Conservation (phyloP, 1,140 invertebrate species). For the Solen grandis region DNA sequence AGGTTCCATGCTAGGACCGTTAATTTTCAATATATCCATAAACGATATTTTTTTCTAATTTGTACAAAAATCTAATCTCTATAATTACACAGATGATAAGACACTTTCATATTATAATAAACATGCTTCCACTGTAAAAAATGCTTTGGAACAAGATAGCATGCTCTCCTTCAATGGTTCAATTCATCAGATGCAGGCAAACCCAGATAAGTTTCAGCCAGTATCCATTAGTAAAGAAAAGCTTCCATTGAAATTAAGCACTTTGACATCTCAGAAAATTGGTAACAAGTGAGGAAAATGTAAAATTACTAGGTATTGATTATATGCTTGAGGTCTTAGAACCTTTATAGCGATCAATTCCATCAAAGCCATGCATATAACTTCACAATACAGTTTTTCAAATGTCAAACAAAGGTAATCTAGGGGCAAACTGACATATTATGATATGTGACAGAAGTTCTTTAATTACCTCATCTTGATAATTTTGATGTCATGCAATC, state of each 20-base stretch:
- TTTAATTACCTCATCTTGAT: too few relatives aligned
- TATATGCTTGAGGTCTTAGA: too few relatives aligned
- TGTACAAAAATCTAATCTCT: background rate
- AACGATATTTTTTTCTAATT: slow-evolving; percentile 18
- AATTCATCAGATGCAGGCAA: background rate
- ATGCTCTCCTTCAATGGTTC: slow-evolving; percentile 1
- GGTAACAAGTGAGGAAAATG: too few relatives aligned
- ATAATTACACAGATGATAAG: slow-evolving; percentile 1
- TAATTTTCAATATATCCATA: slow-evolving; percentile 24
- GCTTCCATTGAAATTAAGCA: background rate
- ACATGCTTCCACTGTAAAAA: background rate
- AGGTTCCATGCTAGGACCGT: slow-evolving; percentile 18
- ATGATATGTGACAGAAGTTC: too few relatives aligned
- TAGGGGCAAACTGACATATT: too few relatives aligned
- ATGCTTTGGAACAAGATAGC: too few relatives aligned
- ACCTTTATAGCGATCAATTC: too few relatives aligned
- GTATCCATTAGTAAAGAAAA: background rate
- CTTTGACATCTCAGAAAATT: background rate
- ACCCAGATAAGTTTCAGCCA: background rate
- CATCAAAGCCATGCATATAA: too few relatives aligned
- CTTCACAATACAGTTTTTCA: too few relatives aligned
- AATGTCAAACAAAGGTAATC: too few relatives aligned
- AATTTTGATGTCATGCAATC: too few relatives aligned
- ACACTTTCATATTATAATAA: slow-evolving; percentile 1
- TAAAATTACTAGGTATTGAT: too few relatives aligned